Conservation (phyloP, 2,797 vertebrate species). For the Pterois miles region DNA sequence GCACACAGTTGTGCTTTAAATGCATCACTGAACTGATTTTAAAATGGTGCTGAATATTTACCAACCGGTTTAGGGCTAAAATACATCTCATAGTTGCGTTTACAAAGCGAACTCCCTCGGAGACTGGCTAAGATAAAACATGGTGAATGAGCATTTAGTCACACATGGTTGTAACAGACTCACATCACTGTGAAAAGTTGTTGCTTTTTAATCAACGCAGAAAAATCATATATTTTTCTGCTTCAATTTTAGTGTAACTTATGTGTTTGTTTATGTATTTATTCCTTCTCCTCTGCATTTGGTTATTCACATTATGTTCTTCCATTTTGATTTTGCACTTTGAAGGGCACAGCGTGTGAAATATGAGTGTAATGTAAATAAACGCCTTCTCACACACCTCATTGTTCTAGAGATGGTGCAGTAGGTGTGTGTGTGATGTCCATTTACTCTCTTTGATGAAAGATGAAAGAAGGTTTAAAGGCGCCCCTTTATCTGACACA, state of each 20-base stretch:
- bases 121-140: not conserved
- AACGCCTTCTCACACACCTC: not conserved
- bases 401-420: not conserved
- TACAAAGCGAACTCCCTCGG: not conserved
- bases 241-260: not conserved
- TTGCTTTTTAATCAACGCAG: not conserved
- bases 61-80: conserved; percentile 5
- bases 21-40: conserved; percentile 18
- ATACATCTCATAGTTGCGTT: conserved; percentile 3
- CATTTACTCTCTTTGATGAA: conserved; percentile 19
- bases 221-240: not conserved
- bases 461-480: conserved; percentile 21
- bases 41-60: conserved; percentile 39
- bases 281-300: not conserved
- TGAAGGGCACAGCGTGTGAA: not conserved
- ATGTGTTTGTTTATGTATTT: not conserved
- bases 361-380: not conserved
- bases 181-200: not conserved
- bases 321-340: not conserved
- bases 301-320: not conserved
- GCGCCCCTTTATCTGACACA: not conserved
- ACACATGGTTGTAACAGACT: not conserved
- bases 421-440: conserved; percentile 1
- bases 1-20: conserved; percentile 26
- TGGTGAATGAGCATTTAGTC: not conserved